Evolutionary conservation across 2,888 invertebrate genomes (phyloP).

Genomic region (Saturnia pavonia): DNA sequence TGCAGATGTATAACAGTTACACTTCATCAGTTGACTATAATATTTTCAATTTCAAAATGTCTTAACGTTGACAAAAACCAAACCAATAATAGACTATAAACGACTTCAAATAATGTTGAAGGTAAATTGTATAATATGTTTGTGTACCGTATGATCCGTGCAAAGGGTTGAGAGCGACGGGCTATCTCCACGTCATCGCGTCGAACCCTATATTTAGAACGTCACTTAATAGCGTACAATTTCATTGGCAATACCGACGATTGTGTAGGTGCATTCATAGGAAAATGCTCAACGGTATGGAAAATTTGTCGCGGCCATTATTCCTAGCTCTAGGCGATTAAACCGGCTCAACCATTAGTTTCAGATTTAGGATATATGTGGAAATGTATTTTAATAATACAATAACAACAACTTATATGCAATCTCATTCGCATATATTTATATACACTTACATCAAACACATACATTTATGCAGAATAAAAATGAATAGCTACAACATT

Average conservation of each 20-base stretch:
- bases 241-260: constrained; percentile 74
- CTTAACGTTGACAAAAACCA: constrained; percentile 14
- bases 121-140: constrained; percentile 29
- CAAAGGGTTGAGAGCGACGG: constrained; percentile 61
- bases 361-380: constrained; percentile 30
- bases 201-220: constrained; percentile 76
- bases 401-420: constrained; percentile 3
- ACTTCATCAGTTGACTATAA: constrained; percentile 66
- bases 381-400: constrained; percentile 12
- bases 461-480: no score
- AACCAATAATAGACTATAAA: constrained; percentile 32
- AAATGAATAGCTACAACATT: no score
- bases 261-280: constrained; percentile 77
- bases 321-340: constrained; percentile 76
- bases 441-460: no score
- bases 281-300: constrained; percentile 77
- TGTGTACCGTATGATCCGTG: constrained; percentile 42
- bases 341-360: constrained; percentile 64
- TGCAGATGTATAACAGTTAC: constrained; percentile 71
- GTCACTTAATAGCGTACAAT: constrained; percentile 78
- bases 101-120: constrained; percentile 29
- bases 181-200: constrained; percentile 60
- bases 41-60: constrained; percentile 34
- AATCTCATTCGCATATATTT: neutral
- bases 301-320: constrained; percentile 78